Evolutionary conservation across 2,888 invertebrate genomes (phyloP), one percentile per base, ranked within the genome.

Genomic region (Marasmarcha lunaedactyla): DNA sequence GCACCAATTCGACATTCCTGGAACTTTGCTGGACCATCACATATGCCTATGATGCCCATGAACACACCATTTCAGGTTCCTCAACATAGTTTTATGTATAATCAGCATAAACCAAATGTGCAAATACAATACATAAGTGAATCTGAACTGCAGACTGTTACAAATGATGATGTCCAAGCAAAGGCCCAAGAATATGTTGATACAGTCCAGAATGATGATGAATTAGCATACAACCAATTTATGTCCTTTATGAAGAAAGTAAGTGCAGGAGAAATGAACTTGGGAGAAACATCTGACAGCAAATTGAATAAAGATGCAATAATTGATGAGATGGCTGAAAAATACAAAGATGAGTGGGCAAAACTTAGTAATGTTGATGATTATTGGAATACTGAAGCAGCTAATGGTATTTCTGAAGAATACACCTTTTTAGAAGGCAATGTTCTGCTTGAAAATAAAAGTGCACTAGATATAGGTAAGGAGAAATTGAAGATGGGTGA

Each of bases 381-480:
- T 42, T 87, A 87, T 36, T 95, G 94, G 94, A 76, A 90, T 36
- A 86, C 90, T 33, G 73, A 83, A 51, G 57, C 57, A 47, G 71
- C 70, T 27, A 70, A 79, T 70, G 77, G 78, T 11, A 81, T 83
- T 44, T 49, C 71, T 34, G 69, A 90, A 85, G 90, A 91, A 47
- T 95, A 95, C 60, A 76, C 84, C 52, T 95, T 95, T 71, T 86
- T 88, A 39, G 89, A 93, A 56, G 90, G 94, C 27, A 98, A 98
- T 86, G 91, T 95, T 9, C 91, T 96, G 89, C 76, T 87, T 37
- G 89, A 91, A 54, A 71, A 89, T 47, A 84, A 86, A 38, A 89
- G 93, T 77, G 92, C 96, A 0, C 87, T 97, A 43, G 91, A 91
- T 64, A 90, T 93, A 54, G 98, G 97, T 0, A 90, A 95, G 62